Evolutionary conservation across 2,113 vertebrate species (phyloP).

Genomic region (Tetrao urogallus): DNA sequence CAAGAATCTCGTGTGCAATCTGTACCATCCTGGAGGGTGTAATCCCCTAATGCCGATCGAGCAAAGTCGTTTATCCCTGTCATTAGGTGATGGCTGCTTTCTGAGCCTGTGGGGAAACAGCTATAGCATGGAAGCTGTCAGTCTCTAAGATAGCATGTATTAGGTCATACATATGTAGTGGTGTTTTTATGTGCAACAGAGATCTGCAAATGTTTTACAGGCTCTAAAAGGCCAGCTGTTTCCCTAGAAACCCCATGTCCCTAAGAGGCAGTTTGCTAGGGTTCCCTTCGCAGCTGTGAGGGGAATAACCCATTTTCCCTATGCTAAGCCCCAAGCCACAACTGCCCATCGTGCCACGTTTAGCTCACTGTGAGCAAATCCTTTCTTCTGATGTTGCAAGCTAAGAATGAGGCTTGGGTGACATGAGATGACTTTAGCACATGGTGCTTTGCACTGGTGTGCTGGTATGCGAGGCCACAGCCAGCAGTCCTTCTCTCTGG

Average conservation of each 20-base stretch:
- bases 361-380: neutral
- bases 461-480: neutral
- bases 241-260: neutral
- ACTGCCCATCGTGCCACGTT: neutral
- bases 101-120: neutral
- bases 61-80: conserved; percentile 33
- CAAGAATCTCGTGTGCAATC: neutral
- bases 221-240: neutral
- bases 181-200: neutral
- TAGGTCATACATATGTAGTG: neutral
- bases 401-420: neutral
- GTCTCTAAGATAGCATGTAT: neutral
- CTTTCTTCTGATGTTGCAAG: neutral
- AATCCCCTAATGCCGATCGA: conserved; percentile 26
- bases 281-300: neutral
- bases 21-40: neutral
- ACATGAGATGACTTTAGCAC: neutral
- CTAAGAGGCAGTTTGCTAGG: neutral
- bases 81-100: conserved; percentile 36
- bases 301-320: neutral
- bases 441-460: neutral
- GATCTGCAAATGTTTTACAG: neutral
- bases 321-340: neutral
- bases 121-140: neutral
- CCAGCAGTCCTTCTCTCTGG: neutral